Conservation (phyloP, 2,113 vertebrate species). For the Gallinago undulata region DNA sequence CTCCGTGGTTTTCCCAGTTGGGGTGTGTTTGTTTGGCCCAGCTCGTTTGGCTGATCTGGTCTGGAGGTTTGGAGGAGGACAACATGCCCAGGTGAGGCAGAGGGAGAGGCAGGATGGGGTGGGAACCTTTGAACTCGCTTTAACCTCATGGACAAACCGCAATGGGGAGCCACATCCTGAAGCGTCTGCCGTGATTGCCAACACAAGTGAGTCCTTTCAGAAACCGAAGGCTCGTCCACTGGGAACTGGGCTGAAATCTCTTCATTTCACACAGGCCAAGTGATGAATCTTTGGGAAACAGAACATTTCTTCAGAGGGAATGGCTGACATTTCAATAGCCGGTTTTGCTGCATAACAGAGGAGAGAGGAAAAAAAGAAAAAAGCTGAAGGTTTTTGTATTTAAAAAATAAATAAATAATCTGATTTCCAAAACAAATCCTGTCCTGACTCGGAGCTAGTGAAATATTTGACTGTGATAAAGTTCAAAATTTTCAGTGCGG, state of each 20-base stretch:
- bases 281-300: background rate
- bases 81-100: fast-evolving
- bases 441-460: background rate
- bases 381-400: background rate
- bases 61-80: background rate
- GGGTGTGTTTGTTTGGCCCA: too few species aligned
- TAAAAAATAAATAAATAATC: background rate
- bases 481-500: background rate
- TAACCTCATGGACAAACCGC: background rate
- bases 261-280: background rate
- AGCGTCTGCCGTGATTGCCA: background rate
- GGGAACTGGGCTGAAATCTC: background rate
- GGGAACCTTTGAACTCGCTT: background rate
- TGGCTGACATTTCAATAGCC: background rate
- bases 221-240: background rate
- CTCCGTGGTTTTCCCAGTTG: background rate
- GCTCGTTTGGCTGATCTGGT: background rate
- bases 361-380: fast-evolving
- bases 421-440: background rate
- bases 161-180: background rate
- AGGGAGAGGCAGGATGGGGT: too few species aligned
- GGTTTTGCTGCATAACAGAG: background rate
- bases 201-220: constrained; percentile 3
- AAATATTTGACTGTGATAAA: background rate
- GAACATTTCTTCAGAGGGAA: background rate